These are phyloP conservation scores for Xenotilapia longispinis DNA, from an alignment of 2,113 vertebrate species.

Conservation along the genomic window DNA sequence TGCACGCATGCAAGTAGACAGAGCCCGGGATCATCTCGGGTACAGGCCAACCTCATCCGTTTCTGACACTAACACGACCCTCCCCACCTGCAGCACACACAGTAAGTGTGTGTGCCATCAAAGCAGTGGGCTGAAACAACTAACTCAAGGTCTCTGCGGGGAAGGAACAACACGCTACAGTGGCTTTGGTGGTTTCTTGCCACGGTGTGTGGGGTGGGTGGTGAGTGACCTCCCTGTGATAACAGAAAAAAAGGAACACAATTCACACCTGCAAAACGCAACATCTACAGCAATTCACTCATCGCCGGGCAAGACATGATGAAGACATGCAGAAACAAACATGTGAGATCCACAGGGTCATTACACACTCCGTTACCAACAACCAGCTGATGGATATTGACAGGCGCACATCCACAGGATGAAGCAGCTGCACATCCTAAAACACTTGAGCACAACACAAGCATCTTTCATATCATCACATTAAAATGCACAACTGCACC, in stretches of 20 bases:
- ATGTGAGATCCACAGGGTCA: background rate
- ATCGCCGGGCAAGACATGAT: background rate
- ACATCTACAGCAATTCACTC: background rate
- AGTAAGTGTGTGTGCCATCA: background rate
- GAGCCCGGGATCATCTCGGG: background rate
- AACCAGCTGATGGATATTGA: background rate
- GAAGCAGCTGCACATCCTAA: background rate
- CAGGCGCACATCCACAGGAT: background rate
- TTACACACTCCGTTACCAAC: background rate
- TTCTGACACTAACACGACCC: background rate
- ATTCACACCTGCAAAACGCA: background rate
- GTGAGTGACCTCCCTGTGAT: slow-evolving; percentile 3
- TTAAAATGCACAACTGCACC: slow-evolving; percentile 16
- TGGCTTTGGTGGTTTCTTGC: background rate
- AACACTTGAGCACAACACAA: background rate
- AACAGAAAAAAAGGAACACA: background rate
- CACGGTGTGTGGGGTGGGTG: background rate
- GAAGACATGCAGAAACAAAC: background rate
- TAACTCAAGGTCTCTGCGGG: slow-evolving; percentile 28
- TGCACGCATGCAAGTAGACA: background rate
- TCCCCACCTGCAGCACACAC: background rate
- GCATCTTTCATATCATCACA: slow-evolving; percentile 11
- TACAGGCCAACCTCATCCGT: background rate
- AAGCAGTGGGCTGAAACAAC: background rate
- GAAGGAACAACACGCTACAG: background rate